Evolutionary conservation across 2,888 invertebrate species (phyloP).

Genomic region (Lepidonotus clava): DNA sequence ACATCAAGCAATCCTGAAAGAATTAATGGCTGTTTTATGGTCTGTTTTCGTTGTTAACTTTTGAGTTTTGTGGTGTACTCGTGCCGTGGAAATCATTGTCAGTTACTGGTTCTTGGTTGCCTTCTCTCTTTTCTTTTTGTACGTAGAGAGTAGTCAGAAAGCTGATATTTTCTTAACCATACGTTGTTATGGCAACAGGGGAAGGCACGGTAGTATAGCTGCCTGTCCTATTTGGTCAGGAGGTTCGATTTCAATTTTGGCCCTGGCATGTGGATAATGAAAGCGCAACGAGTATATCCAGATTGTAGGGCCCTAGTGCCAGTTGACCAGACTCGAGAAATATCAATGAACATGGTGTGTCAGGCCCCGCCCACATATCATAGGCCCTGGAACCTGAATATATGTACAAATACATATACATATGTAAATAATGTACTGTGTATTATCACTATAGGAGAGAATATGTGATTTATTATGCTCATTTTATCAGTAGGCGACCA

Average conservation of each 20-base stretch:
- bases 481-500: not conserved
- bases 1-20: slow-evolving; percentile 13
- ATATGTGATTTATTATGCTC: not conserved
- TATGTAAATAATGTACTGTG: not conserved
- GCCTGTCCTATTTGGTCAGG: not conserved
- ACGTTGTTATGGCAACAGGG: slow-evolving; percentile 5
- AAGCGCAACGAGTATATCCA: not conserved
- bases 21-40: slow-evolving; percentile 20
- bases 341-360: not conserved
- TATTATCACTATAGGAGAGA: no score
- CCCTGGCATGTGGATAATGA: slow-evolving; percentile 29
- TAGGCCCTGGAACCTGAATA: not conserved
- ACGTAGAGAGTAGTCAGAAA: slow-evolving; percentile 20
- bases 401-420: not conserved
- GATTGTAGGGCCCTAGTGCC: not conserved
- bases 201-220: not conserved
- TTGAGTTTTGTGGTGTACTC: slow-evolving; percentile 47
- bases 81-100: slow-evolving; percentile 42
- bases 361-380: not conserved
- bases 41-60: slow-evolving; percentile 41
- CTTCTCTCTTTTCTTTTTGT: slow-evolving; percentile 33
- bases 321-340: not conserved
- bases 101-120: slow-evolving; percentile 51
- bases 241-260: not conserved
- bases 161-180: slow-evolving; percentile 45